Evolutionary conservation across 1,140 invertebrate genomes (phyloP).

Genomic region (Araneus ventricosus): DNA sequence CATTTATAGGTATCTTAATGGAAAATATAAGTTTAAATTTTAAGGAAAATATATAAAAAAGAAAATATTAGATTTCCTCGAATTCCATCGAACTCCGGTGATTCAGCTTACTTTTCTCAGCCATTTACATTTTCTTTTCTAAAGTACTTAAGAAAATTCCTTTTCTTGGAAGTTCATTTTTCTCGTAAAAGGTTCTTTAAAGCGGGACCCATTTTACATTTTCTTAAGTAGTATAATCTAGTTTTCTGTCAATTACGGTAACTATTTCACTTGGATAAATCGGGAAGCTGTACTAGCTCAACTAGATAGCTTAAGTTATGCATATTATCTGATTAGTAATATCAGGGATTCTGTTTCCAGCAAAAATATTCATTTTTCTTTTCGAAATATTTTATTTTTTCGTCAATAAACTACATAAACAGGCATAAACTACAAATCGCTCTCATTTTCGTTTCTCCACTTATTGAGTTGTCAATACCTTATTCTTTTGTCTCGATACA

Average conservation of each 20-base stretch:
- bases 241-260: neutral
- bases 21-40: too few relatives aligned
- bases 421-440: too few relatives aligned
- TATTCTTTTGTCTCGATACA: too few relatives aligned
- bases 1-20: too few relatives aligned
- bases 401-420: too few relatives aligned
- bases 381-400: too few relatives aligned
- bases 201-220: neutral
- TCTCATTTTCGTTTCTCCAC: too few relatives aligned
- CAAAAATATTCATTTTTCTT: neutral
- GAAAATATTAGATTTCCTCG: too few relatives aligned
- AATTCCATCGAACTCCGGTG: too few relatives aligned
- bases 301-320: neutral
- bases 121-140: neutral
- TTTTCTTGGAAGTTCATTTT: neutral
- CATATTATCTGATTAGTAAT: neutral
- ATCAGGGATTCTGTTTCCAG: neutral
- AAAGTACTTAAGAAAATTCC: neutral
- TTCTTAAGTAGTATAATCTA: neutral
- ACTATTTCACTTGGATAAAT: neutral
- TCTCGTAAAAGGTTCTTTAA: neutral
- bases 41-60: too few relatives aligned
- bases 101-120: neutral
- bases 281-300: neutral
- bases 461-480: too few relatives aligned